Evolutionary conservation across 2,888 invertebrate species (phyloP).

Genomic region (Zelleria hepariella): DNA sequence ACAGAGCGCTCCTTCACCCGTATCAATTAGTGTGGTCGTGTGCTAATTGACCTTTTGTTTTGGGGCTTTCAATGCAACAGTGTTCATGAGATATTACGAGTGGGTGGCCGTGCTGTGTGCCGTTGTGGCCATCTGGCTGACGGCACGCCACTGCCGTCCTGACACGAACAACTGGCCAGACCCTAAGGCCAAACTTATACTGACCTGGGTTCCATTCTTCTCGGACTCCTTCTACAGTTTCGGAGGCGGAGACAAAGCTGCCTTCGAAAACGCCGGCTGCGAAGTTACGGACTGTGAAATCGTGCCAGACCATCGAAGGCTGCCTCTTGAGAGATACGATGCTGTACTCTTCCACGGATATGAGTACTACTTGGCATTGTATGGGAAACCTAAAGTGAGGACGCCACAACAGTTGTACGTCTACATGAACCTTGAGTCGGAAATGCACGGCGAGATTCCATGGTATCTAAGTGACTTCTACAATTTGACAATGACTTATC

Average conservation of each 20-base stretch:
- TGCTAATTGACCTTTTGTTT: neutral
- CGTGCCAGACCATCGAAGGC: neutral
- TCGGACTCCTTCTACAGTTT: neutral
- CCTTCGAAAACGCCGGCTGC: neutral
- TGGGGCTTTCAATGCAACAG: neutral
- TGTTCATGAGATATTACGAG: neutral
- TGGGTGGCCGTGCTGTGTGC: neutral
- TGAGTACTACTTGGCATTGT: neutral
- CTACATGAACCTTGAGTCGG: neutral
- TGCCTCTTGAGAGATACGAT: neutral
- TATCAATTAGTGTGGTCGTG: neutral
- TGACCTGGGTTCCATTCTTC: neutral
- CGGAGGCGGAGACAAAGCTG: neutral
- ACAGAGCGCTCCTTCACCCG: neutral
- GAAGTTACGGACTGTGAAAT: neutral
- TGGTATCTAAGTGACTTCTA: neutral
- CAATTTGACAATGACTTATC: slow-evolving; percentile 1
- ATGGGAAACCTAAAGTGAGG: neutral
- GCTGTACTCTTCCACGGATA: neutral
- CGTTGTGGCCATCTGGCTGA: neutral
- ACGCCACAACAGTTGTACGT: neutral
- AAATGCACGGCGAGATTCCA: neutral
- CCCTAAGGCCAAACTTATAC: neutral
- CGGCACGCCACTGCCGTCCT: neutral
- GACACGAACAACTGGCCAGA: neutral